Base-by-base conservation (phyloP, 2,888 invertebrate species). In the Rosalia funebris region DNA sequence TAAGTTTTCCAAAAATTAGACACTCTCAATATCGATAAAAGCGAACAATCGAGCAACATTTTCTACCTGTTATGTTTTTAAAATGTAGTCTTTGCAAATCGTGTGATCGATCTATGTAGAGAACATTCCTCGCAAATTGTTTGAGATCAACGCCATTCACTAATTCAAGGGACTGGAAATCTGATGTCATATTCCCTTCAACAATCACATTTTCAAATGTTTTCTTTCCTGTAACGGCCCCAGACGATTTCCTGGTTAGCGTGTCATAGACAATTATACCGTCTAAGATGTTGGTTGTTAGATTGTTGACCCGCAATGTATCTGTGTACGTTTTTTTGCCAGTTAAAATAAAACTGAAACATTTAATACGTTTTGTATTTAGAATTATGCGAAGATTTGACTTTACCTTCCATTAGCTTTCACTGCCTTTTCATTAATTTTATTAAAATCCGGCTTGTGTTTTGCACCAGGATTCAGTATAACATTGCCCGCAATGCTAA, bases 401-500 rank as follows among this genome's bases (percentile, higher is more conserved):
- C 45, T 47, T 59, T 62, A 73, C 78, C 68, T 71, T 65, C 79
- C 79, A 45, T 69, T 73, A 5, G 69, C 66, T 71, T 71, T 77
- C 0, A 81, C 75, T 31, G 73, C 65, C 42, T 75, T 72, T 37
- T 57, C 48, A 11, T 72, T 65, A 20, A 81, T 58, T 63, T 69
- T 63, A 15, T 63, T 34, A n/a, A 80, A 67, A 72, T 79, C 66
- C 2, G 80, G 78, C 17, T 42, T 62, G 54, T 79, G 77, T 14
- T 60, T 60, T 34, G 64, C 48, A 10, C 56, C 57, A 16, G 69
- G 48, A 56, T 76, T 65, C 44, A 79, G 52, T 3, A 61, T 37
- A 39, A 81, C 65, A 65, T 79, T 73, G 41, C 79, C 79, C 0
- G 58, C 34, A 37, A 81, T 69, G 19, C 68, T 74, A 12, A 73